Conservation (phyloP, 2,888 invertebrate genomes). For the Hypselothyrea guttata region DNA sequence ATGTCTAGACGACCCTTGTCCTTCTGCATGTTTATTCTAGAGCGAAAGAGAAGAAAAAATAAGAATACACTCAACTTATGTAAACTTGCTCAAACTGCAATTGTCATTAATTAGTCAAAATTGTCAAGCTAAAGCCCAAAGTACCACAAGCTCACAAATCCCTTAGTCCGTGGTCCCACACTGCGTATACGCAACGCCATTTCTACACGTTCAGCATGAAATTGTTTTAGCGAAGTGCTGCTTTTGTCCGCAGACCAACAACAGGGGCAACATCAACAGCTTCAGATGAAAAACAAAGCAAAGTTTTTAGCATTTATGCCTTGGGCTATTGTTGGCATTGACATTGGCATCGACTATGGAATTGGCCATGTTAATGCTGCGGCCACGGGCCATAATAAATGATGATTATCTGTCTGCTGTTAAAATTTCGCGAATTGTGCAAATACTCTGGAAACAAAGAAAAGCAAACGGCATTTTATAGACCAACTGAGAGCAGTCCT, state of each 20-base stretch:
- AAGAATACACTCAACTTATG: not conserved
- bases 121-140: not conserved
- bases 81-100: not conserved
- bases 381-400: conserved; percentile 37
- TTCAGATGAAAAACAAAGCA: conserved; percentile 27
- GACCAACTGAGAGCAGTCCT: too few relatives aligned
- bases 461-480: not conserved
- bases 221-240: conserved; percentile 4
- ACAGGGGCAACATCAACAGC: too few relatives aligned
- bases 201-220: conserved; percentile 2
- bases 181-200: conserved; percentile 40
- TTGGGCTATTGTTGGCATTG: conserved; percentile 16
- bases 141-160: too few relatives aligned
- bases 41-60: not conserved
- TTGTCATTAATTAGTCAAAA: not conserved
- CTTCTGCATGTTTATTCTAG: not conserved
- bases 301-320: conserved; percentile 26
- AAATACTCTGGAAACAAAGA: not conserved
- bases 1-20: conserved; percentile 39
- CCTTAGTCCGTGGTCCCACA: not conserved
- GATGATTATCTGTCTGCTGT: conserved; percentile 24
- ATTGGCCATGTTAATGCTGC: conserved; percentile 32
- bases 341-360: conserved; percentile 8
- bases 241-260: too few relatives aligned
- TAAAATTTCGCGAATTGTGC: conserved; percentile 3